Evolutionary conservation across 2,797 vertebrate species (phyloP).

Genomic region (Gadopsis bispinosus): DNA sequence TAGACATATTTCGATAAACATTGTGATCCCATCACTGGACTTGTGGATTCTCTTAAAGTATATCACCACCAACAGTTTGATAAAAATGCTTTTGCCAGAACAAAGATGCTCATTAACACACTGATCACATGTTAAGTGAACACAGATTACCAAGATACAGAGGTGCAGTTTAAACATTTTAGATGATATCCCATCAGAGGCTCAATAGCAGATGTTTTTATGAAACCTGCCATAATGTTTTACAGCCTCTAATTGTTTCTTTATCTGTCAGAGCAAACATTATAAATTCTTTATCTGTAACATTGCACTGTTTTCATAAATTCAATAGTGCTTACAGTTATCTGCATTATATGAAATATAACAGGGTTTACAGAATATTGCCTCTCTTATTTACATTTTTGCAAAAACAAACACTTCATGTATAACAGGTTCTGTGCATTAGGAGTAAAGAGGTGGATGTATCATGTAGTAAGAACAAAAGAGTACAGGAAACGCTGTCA

Average conservation of each 20-base stretch:
- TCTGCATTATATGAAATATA: neutral
- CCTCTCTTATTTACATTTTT: conserved; percentile 18
- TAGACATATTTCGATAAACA: neutral
- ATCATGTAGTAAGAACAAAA: neutral
- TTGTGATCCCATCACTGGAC: neutral
- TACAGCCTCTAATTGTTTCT: conserved; percentile 29
- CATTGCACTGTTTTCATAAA: neutral
- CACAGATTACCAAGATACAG: conserved; percentile 41
- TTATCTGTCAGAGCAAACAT: conserved; percentile 17
- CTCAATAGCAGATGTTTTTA: neutral
- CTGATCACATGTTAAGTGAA: conserved; percentile 9
- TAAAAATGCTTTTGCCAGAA: conserved; percentile 24
- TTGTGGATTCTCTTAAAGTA: neutral
- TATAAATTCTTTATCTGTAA: conserved; percentile 14
- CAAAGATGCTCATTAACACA: conserved; percentile 15
- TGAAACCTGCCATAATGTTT: conserved; percentile 33
- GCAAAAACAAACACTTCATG: neutral
- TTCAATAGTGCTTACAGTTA: neutral
- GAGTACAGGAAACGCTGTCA: neutral
- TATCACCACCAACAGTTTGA: neutral
- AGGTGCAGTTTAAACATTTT: conserved; percentile 6
- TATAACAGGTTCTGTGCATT: neutral
- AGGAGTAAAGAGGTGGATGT: conserved; percentile 4
- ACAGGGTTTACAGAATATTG: neutral
- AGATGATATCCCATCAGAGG: neutral